phyloP scores from a whole-genome alignment of 2,113 vertebrate genomes.

The Centropristis striata region DNA sequence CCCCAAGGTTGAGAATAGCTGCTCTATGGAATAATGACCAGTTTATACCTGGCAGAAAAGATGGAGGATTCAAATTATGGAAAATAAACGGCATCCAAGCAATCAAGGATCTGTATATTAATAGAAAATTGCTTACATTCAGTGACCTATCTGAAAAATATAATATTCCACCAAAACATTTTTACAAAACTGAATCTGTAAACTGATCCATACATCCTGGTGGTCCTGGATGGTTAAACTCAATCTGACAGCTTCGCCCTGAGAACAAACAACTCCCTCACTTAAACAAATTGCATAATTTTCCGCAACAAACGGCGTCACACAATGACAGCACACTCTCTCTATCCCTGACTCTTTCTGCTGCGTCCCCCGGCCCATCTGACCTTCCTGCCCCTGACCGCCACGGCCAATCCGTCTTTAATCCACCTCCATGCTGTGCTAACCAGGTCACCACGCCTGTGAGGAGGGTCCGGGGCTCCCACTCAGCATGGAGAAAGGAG shows the following conservation, averaged over 20 bases:
- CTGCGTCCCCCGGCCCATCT: slow-evolving; percentile 56
- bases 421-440: slow-evolving; percentile 83
- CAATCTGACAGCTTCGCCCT: slow-evolving; percentile 43
- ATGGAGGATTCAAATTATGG: no score
- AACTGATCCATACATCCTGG: background rate
- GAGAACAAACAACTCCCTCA: slow-evolving; percentile 59
- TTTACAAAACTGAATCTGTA: background rate
- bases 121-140: no score
- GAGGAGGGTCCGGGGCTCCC: slow-evolving; percentile 63
- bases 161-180: no score
- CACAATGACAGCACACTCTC: slow-evolving; percentile 66
- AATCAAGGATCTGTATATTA: no score
- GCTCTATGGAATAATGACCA: no score
- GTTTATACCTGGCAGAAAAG: no score
- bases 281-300: slow-evolving; percentile 81
- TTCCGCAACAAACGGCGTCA: slow-evolving; percentile 66
- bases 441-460: slow-evolving; percentile 85
- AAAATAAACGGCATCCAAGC: no score
- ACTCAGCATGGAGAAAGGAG: slow-evolving; percentile 67
- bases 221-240: slow-evolving; percentile 42
- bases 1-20: no score
- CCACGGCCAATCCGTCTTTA: slow-evolving; percentile 80
- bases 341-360: slow-evolving; percentile 42
- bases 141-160: no score
- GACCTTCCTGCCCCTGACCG: slow-evolving; percentile 78